Percentiles rank a stretch among this genome's conserved stretches.
phyloP scores from a whole-genome alignment of 2,888 invertebrate genomes.

The Drosophila histrio region DNA sequence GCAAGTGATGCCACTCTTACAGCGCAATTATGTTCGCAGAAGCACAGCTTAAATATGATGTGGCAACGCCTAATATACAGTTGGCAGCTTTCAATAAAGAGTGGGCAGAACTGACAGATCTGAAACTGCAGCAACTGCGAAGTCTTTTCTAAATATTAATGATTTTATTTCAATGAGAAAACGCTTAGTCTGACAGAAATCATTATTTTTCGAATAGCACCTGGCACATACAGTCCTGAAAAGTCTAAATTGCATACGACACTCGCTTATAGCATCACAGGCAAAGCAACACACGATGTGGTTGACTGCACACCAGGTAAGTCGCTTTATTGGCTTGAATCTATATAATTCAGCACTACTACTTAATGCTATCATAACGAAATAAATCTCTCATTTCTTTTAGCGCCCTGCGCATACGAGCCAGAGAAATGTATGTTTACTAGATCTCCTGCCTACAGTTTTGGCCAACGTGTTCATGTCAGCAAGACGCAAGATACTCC shows the following conservation, averaged over 20 bases:
- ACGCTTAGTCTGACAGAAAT: not conserved
- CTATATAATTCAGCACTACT: too few species aligned
- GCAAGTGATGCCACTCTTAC: not conserved
- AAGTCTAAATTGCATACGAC: conserved; percentile 85
- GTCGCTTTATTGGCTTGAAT: conserved; percentile 1
- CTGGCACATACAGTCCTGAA: conserved; percentile 86
- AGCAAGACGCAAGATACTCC: conserved; percentile 84
- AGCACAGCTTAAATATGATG: not conserved
- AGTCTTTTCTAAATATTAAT: too few species aligned
- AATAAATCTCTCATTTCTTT: not conserved
- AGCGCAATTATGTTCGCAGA: not conserved
- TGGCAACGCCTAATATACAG: not conserved
- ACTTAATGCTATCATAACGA: too few species aligned
- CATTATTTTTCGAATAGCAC: conserved; percentile 64
- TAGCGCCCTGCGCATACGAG: conserved; percentile 87
- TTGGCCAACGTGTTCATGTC: conserved; percentile 88
- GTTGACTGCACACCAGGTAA: conserved; percentile 77
- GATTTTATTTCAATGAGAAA: not conserved
- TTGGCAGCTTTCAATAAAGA: not conserved
- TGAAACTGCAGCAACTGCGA: too few species aligned
- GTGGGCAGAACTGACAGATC: not conserved
- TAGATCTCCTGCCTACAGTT: conserved; percentile 89
- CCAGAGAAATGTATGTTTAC: conserved; percentile 86
- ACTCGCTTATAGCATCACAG: conserved; percentile 86
- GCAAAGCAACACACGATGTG: conserved; percentile 84